Conservation (phyloP, 1,140 invertebrate genomes). For the Paralvinella palmiformis region DNA sequence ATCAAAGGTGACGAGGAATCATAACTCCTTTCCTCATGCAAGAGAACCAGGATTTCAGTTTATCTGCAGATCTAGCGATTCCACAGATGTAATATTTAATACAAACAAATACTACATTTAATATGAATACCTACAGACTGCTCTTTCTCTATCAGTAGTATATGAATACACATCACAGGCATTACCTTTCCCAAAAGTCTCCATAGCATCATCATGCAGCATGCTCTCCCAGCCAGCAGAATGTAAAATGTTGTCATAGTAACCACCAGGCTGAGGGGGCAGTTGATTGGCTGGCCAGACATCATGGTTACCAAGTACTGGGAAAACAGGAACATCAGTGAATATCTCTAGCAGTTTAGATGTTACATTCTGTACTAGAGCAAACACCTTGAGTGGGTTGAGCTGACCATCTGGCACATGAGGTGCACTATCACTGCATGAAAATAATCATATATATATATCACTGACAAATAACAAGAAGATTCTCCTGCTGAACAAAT, state of each 20-base stretch:
- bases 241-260: constrained; percentile 33
- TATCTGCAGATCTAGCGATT: no score
- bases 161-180: constrained; percentile 1
- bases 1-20: no score
- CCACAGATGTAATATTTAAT: no score
- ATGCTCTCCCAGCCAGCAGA: constrained; percentile 35
- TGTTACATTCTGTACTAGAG: not conserved
- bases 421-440: not conserved
- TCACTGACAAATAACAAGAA: not conserved
- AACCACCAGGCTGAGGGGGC: constrained; percentile 9
- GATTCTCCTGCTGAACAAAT: not conserved
- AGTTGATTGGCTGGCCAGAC: constrained; percentile 27
- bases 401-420: not conserved
- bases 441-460: not conserved
- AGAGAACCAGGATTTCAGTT: no score
- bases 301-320: constrained; percentile 48
- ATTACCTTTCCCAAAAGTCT: constrained; percentile 19
- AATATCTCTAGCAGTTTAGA: constrained; percentile 23
- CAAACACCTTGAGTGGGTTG: constrained; percentile 1
- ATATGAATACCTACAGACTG: no score
- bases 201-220: constrained; percentile 21
- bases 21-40: no score
- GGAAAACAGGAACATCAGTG: constrained; percentile 29
- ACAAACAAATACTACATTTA: no score
- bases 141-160: no score